phyloP scores from a whole-genome alignment of 2,113 vertebrate species.

The Emydocephalus ijimae region DNA sequence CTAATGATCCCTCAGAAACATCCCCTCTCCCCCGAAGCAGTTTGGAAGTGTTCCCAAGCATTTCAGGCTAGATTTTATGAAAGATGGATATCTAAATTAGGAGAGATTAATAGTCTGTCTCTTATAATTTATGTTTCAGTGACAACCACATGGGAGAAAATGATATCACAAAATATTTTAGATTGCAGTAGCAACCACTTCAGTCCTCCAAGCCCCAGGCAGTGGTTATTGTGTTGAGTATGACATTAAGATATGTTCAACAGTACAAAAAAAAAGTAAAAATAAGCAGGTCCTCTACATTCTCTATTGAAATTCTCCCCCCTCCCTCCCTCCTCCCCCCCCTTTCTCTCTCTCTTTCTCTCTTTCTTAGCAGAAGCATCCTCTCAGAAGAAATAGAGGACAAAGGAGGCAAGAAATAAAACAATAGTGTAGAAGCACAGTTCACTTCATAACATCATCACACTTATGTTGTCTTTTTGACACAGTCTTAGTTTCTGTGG shows the following conservation, averaged over 20 bases:
- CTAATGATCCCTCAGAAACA: background rate
- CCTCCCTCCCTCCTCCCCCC: background rate
- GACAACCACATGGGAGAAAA: conserved; percentile 11
- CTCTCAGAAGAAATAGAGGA: background rate
- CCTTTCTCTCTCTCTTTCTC: too few species aligned
- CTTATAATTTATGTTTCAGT: background rate
- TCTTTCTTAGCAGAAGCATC: background rate
- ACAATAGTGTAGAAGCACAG: background rate
- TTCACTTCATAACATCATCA: background rate
- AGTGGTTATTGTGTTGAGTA: conserved; percentile 8
- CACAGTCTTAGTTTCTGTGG: background rate
- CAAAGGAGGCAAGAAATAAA: background rate
- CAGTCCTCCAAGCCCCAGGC: conserved; percentile 1
- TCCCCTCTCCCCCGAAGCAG: background rate
- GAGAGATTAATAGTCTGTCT: conserved; percentile 1
- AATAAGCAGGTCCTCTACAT: conserved; percentile 20
- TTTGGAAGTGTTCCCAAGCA: background rate
- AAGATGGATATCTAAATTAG: background rate
- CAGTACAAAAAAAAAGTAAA: background rate
- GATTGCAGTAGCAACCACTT: background rate
- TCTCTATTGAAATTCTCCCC: background rate
- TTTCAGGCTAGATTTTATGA: background rate
- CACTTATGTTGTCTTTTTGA: background rate
- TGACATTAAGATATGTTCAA: conserved; percentile 23
- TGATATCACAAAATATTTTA: conserved; percentile 15